Evolutionary conservation across 1,140 invertebrate species (phyloP), one percentile per base, ranked within the genome.

Genomic region (Radopholus similis): DNA sequence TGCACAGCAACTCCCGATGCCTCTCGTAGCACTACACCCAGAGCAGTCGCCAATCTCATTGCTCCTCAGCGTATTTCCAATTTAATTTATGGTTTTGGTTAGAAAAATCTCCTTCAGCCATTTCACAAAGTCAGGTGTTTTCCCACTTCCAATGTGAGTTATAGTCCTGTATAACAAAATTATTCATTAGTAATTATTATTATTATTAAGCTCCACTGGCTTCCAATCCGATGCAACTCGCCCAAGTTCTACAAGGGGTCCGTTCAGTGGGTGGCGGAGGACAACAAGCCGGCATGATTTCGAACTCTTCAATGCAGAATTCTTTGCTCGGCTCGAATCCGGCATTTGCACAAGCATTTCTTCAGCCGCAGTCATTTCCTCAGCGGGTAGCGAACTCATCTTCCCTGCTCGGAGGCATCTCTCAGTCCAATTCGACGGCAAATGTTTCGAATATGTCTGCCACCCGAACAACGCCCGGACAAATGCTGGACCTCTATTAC

Each of bases 401-500:
- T 35, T 64, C 59, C 11, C n/a, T 62, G 18, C 49, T 62, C 28
- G 59, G 59, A 1, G 59, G 59, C 5, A 62, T 62, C 13, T 62
- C 59, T 26, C 63, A 64, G 18, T 15, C 63, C 21, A 23, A 32
- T 59, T 8, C 23, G 18, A 30, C 28, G 23, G 4, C 66, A 11
- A 8, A 18, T 37, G 34, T n/a, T 65, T 28, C 64, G 15, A 28
- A 15, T 28, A n/a, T 66, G 15, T 60, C 42, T 28, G 21, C 18
- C 18, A 23, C 53, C 6, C 44, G 68, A 21, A 51, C 68, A 34
- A 70, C 68, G 15, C 68, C 68, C 42, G 68, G 54, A 4, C 68
- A 70, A 34, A 40, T 72, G 66, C 40, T 70, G 35, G 68, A 70
- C 58, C 68, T 70, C 23, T 70, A 70, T 32, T 70, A 68, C 65